These are phyloP conservation scores for Scomber japonicus DNA, from an alignment of 2,113 vertebrate species.

Conservation along the genomic window DNA sequence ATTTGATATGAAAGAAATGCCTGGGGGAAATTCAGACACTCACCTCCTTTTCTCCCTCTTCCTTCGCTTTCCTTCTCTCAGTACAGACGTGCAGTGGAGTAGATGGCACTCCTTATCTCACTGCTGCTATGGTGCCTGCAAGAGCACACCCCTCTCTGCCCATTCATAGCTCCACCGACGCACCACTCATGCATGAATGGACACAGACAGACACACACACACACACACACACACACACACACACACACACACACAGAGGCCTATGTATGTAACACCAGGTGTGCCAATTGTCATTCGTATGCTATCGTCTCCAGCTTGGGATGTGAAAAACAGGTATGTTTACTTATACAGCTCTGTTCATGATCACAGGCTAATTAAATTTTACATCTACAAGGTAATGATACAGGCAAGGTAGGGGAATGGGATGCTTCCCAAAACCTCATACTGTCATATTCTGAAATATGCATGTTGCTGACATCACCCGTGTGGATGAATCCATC, in stretches of 20 bases:
- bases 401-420: neutral
- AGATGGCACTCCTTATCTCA: conserved; percentile 75
- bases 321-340: conserved; percentile 2
- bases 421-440: conserved; percentile 1
- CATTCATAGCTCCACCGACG: conserved; percentile 80
- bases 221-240: conserved; percentile 9
- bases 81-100: conserved; percentile 65
- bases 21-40: conserved; percentile 44
- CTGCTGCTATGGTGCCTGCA: conserved; percentile 70
- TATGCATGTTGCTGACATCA: conserved; percentile 50
- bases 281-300: conserved; percentile 44
- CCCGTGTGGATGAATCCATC: conserved; percentile 30
- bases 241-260: conserved; percentile 1
- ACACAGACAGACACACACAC: neutral
- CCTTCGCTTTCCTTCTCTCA: conserved; percentile 55
- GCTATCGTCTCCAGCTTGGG: conserved; percentile 26
- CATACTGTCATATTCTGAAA: neutral
- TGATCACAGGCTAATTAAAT: conserved; percentile 9
- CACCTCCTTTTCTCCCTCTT: conserved; percentile 56
- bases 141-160: conserved; percentile 73
- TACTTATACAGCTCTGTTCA: neutral
- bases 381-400: neutral
- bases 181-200: conserved; percentile 49
- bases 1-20: conserved; percentile 35
- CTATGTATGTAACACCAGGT: conserved; percentile 24